Conservation (phyloP, 1,140 invertebrate genomes). For the Drosophila ironensis region DNA sequence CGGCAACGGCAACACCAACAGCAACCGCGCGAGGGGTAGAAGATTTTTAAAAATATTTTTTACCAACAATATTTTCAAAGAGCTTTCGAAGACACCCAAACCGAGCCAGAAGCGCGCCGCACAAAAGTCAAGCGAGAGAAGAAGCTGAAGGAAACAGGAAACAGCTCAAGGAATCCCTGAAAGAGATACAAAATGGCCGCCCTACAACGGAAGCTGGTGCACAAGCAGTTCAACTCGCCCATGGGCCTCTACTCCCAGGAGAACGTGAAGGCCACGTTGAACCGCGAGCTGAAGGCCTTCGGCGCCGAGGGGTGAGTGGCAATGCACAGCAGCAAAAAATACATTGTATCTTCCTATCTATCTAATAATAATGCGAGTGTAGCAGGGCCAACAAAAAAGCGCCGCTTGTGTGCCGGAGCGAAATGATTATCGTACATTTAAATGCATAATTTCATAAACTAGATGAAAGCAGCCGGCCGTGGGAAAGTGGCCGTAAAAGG, state of each 20-base stretch:
- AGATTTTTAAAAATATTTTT: constrained; percentile 66
- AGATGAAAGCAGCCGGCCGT: constrained; percentile 50
- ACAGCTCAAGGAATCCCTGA: constrained; percentile 13
- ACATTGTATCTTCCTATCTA: no score
- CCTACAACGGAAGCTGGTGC: constrained; percentile 86
- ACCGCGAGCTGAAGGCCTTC: constrained; percentile 89
- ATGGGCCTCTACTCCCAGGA: constrained; percentile 92
- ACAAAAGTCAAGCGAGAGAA: constrained; percentile 21
- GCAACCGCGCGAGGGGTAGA: constrained; percentile 22
- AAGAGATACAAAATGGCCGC: constrained; percentile 83
- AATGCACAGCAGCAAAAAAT: background rate
- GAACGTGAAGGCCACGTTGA: constrained; percentile 90
- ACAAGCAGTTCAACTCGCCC: constrained; percentile 95
- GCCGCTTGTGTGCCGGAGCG: constrained; percentile 17
- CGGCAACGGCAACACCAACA: constrained; percentile 15
- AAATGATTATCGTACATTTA: constrained; percentile 78
- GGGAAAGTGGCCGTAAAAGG: background rate
- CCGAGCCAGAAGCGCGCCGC: constrained; percentile 9
- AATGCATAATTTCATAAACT: constrained; percentile 76
- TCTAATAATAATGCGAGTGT: background rate
- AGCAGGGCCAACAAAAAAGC: background rate
- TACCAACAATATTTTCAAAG: constrained; percentile 72
- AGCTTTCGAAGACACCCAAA: constrained; percentile 62
- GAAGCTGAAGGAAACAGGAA: constrained; percentile 32
- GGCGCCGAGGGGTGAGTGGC: constrained; percentile 88